These are phyloP conservation scores for Aldrovandia affinis DNA, from an alignment of 2,797 vertebrate species.

Conservation along the genomic window DNA sequence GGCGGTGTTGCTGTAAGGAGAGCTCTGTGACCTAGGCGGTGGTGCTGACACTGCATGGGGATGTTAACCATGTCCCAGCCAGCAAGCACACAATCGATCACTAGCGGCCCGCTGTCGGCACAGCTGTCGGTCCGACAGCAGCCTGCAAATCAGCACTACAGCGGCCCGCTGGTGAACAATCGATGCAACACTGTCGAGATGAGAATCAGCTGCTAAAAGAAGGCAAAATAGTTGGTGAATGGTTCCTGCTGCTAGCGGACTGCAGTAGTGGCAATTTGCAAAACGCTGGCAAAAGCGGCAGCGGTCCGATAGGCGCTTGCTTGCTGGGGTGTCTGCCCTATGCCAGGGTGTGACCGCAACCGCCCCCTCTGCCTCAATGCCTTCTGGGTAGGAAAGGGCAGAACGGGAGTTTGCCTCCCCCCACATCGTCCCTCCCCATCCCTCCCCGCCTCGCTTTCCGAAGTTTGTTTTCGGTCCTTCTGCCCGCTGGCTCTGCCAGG, in stretches of 20 bases:
- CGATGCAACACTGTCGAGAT: too few species aligned
- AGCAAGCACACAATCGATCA: too few species aligned
- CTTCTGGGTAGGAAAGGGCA: background rate
- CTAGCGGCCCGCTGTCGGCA: background rate
- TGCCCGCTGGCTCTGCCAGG: background rate
- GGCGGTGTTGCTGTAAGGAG: background rate
- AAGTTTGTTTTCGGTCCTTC: background rate
- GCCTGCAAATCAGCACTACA: too few species aligned
- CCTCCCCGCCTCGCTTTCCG: background rate
- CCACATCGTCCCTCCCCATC: background rate
- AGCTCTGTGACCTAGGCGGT: background rate
- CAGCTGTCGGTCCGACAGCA: background rate
- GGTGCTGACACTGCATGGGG: background rate
- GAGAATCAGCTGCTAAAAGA: too few species aligned
- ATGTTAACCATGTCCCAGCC: background rate
- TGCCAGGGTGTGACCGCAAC: too few species aligned
- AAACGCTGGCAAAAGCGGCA: too few species aligned
- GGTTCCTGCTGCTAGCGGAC: too few species aligned
- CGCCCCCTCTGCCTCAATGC: background rate
- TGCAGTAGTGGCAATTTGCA: too few species aligned
- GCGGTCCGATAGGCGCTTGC: too few species aligned
- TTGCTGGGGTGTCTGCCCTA: too few species aligned
- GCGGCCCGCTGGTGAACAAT: too few species aligned
- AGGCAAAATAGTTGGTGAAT: too few species aligned
- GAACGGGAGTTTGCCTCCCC: background rate